Conservation (phyloP, 2,888 invertebrate species). For the Coelinius sp. region DNA sequence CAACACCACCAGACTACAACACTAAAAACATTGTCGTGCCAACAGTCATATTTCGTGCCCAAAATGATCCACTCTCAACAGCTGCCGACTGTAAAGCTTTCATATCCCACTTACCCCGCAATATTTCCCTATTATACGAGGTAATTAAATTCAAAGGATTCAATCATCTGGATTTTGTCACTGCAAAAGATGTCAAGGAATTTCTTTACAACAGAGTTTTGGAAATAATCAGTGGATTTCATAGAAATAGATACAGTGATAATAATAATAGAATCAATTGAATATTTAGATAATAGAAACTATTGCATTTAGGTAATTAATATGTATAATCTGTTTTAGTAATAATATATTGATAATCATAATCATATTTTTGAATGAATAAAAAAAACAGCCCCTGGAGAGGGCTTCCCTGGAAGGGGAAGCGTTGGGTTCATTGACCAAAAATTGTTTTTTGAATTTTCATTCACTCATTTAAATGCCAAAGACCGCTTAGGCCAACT, state of each 20-base stretch:
- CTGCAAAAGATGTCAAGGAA: conserved; percentile 74
- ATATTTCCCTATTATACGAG: conserved; percentile 72
- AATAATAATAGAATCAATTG: background rate
- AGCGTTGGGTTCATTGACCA: too few species aligned
- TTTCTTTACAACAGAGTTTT: conserved; percentile 74
- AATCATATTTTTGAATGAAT: too few species aligned
- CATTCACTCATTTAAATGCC: too few species aligned
- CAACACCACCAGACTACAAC: conserved; percentile 43
- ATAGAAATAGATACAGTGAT: conserved; percentile 10
- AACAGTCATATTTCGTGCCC: conserved; percentile 33
- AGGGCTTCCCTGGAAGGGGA: too few species aligned
- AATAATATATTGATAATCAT: too few species aligned
- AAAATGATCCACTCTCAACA: conserved; percentile 40
- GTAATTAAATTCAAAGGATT: conserved; percentile 76
- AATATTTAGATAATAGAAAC: too few species aligned
- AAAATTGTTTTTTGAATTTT: too few species aligned
- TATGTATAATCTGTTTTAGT: too few species aligned
- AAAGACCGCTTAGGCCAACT: too few species aligned
- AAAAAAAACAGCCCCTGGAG: too few species aligned
- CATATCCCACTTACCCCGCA: conserved; percentile 72
- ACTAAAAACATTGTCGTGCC: conserved; percentile 57
- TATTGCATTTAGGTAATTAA: too few species aligned
- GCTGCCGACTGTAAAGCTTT: conserved; percentile 73
- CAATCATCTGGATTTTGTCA: conserved; percentile 81
- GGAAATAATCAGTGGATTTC: conserved; percentile 67